Evolutionary conservation across 2,113 vertebrate species (phyloP).

Genomic region (Sebastes schlegelii): DNA sequence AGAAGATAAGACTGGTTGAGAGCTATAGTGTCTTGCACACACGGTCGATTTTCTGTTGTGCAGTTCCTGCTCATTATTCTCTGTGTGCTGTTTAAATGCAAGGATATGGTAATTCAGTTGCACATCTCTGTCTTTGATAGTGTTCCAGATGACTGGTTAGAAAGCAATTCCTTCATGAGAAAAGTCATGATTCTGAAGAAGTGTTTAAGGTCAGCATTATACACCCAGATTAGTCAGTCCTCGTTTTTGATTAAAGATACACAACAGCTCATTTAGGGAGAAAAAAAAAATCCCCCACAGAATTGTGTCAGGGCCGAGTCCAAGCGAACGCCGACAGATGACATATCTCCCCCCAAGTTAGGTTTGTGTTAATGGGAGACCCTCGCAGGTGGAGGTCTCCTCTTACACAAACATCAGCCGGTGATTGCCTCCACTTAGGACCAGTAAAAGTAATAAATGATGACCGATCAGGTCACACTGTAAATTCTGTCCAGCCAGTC

Average conservation of each 20-base stretch:
- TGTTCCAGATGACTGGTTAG: slow-evolving; percentile 41
- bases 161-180: slow-evolving; percentile 17
- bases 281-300: slow-evolving; percentile 1
- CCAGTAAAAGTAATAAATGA: slow-evolving; percentile 85
- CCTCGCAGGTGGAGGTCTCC: slow-evolving; percentile 81
- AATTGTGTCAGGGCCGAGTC: slow-evolving; percentile 16
- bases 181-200: slow-evolving; percentile 24
- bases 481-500: slow-evolving; percentile 79
- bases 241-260: slow-evolving; percentile 47
- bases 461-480: slow-evolving; percentile 79
- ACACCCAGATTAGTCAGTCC: slow-evolving; percentile 13
- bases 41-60: slow-evolving; percentile 38
- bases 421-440: slow-evolving; percentile 80
- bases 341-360: slow-evolving; percentile 68
- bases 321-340: slow-evolving; percentile 47
- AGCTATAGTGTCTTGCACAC: slow-evolving; percentile 53
- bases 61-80: slow-evolving; percentile 34
- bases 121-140: slow-evolving; percentile 53
- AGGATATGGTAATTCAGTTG: slow-evolving; percentile 38
- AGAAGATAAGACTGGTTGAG: slow-evolving; percentile 55
- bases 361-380: slow-evolving; percentile 77
- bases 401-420: slow-evolving; percentile 82
- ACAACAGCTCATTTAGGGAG: slow-evolving; percentile 29
- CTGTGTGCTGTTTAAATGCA: slow-evolving; percentile 43
- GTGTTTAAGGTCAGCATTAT: neutral